Percentiles rank a stretch among this genome's conserved stretches.
phyloP scores from a whole-genome alignment of 2,113 vertebrate species.

The Phylloscopus trochiloides region DNA sequence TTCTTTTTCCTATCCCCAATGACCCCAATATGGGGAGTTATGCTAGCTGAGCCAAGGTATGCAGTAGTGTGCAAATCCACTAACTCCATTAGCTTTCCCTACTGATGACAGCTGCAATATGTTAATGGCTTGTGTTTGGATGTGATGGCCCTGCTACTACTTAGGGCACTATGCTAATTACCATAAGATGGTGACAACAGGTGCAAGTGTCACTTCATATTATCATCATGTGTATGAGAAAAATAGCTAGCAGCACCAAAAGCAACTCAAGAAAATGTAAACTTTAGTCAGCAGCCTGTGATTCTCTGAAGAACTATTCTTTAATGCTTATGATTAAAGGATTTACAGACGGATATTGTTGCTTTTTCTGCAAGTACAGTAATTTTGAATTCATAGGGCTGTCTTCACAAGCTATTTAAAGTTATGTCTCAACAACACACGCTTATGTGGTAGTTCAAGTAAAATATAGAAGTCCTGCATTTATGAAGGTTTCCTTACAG shows the following conservation, averaged over 20 bases:
- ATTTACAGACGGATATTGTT: slow-evolving; percentile 48
- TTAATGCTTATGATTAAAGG: slow-evolving; percentile 77
- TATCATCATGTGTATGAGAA: slow-evolving; percentile 70
- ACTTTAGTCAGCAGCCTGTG: slow-evolving; percentile 76
- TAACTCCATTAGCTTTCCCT: slow-evolving; percentile 75
- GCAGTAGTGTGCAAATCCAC: slow-evolving; percentile 72
- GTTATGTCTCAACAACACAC: slow-evolving; percentile 55
- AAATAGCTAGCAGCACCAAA: slow-evolving; percentile 73
- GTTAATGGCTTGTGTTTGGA: slow-evolving; percentile 83
- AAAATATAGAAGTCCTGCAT: slow-evolving; percentile 52
- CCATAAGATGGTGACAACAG: slow-evolving; percentile 83
- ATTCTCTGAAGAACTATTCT: slow-evolving; percentile 72
- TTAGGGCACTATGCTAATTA: slow-evolving; percentile 84
- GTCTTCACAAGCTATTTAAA: slow-evolving; percentile 74
- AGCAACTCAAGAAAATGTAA: slow-evolving; percentile 76
- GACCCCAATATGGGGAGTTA: slow-evolving; percentile 76
- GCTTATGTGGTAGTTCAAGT: slow-evolving; percentile 59
- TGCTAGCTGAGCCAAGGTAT: slow-evolving; percentile 76
- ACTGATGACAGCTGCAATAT: slow-evolving; percentile 84
- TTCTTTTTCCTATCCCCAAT: slow-evolving; percentile 78
- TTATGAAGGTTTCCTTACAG: slow-evolving; percentile 59
- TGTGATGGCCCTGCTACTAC: slow-evolving; percentile 77
- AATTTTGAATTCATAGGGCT: slow-evolving; percentile 71
- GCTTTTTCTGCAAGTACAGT: slow-evolving; percentile 68
- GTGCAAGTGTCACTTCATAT: slow-evolving; percentile 82